These are phyloP conservation scores for Lasioglossum zephyrum DNA, from an alignment of 2,888 invertebrate genomes.

Conservation along the genomic window DNA sequence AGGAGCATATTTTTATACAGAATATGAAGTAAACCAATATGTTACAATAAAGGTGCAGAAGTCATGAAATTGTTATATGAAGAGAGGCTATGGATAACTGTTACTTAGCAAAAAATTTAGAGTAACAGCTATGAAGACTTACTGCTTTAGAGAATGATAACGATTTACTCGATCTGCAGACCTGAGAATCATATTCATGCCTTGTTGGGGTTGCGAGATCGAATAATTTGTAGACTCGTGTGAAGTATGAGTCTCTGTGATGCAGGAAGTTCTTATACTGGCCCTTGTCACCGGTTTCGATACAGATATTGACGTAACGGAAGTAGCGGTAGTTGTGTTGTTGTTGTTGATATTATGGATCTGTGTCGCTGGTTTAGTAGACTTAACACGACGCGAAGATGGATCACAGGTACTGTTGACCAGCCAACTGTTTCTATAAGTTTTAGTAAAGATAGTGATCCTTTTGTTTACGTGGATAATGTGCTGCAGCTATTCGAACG, in stretches of 20 bases:
- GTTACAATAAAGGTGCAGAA: constrained; percentile 13
- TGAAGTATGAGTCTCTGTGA: constrained; percentile 69
- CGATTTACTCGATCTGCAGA: constrained; percentile 80
- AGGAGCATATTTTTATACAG: constrained; percentile 20
- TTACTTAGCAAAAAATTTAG: constrained; percentile 53
- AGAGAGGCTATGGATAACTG: constrained; percentile 34
- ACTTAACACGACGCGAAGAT: constrained; percentile 76
- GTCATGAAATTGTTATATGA: constrained; percentile 1
- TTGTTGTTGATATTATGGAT: constrained; percentile 71
- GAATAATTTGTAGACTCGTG: constrained; percentile 77
- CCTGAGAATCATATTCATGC: constrained; percentile 80
- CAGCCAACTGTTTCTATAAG: constrained; percentile 79
- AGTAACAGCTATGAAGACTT: constrained; percentile 75
- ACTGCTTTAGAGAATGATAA: constrained; percentile 81
- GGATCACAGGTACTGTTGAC: constrained; percentile 78
- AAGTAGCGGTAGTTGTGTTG: constrained; percentile 63
- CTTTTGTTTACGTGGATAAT: constrained; percentile 30
- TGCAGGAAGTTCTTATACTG: constrained; percentile 76
- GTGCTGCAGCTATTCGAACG: constrained; percentile 36
- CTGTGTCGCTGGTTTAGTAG: constrained; percentile 78
- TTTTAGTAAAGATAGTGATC: constrained; percentile 54
- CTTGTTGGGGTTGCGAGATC: constrained; percentile 74
- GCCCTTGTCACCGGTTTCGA: constrained; percentile 80
- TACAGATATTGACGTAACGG: constrained; percentile 72
- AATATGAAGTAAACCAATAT: constrained; percentile 6